These are phyloP conservation scores for Brevipalpus yothersi DNA, from an alignment of 1,140 invertebrate genomes.

Conservation along the genomic window DNA sequence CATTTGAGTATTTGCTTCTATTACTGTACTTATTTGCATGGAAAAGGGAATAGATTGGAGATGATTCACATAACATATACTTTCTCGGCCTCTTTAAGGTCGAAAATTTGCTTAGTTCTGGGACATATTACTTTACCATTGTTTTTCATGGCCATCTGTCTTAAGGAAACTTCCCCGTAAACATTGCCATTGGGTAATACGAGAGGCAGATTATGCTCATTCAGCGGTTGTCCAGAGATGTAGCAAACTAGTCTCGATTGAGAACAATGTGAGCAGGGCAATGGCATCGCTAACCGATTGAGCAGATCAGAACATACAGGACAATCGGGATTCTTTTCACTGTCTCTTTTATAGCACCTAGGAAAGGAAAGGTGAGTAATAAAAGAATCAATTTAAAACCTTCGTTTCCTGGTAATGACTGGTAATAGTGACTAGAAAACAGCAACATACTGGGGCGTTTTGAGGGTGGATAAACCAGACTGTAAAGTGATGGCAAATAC, in stretches of 20 bases:
- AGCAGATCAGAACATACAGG: conserved; percentile 74
- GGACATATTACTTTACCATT: conserved; percentile 68
- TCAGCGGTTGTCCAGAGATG: conserved; percentile 69
- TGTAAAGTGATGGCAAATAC: conserved; percentile 72
- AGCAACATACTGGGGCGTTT: conserved; percentile 40
- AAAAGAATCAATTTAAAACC: no score
- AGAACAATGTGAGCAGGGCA: conserved; percentile 87
- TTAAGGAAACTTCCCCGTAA: conserved; percentile 74
- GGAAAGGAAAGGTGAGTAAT: no score
- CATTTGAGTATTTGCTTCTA: no score
- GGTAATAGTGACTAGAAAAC: no score
- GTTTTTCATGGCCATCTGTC: conserved; percentile 65
- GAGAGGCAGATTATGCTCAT: conserved; percentile 93
- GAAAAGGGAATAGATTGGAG: no score
- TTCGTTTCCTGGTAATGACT: no score
- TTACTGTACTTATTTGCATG: no score
- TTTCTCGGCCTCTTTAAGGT: conserved; percentile 70
- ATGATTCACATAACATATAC: conserved; percentile 69
- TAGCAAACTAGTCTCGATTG: conserved; percentile 77
- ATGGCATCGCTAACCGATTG: conserved; percentile 51
- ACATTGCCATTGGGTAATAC: conserved; percentile 94
- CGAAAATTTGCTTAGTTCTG: conserved; percentile 65
- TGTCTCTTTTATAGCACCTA: conserved; percentile 21
- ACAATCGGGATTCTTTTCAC: conserved; percentile 48
- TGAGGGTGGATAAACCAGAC: conserved; percentile 76